Percentiles rank a stretch among this genome's conserved stretches.
Conservation (phyloP, 2,888 invertebrate genomes). For the Hypsopygia costalis region DNA sequence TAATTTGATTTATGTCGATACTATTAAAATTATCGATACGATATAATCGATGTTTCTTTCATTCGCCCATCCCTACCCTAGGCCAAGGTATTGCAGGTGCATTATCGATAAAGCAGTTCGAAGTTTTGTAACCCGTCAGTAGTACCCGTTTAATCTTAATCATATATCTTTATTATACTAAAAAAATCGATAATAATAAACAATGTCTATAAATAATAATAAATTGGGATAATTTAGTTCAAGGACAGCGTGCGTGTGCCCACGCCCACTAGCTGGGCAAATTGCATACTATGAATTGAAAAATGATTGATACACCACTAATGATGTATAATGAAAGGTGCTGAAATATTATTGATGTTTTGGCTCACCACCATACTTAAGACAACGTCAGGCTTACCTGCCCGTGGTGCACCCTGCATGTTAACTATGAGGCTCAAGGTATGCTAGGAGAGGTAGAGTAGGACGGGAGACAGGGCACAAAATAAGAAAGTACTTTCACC, state of each 20-base stretch:
- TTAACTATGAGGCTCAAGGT: no score
- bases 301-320: background rate
- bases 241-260: conserved; percentile 42
- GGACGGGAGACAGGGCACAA: no score
- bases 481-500: no score
- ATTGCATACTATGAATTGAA: background rate
- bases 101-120: background rate
- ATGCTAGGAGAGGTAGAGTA: no score
- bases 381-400: no score
- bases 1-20: no score
- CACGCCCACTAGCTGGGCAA: conserved; percentile 30
- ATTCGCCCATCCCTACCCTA: no score
- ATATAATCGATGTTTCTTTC: no score
- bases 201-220: conserved; percentile 47
- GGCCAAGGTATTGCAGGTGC: background rate
- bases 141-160: conserved; percentile 31
- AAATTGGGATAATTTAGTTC: conserved; percentile 39
- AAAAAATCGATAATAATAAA: conserved; percentile 50
- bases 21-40: no score
- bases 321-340: background rate
- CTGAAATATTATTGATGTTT: no score
- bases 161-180: conserved; percentile 43
- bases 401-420: no score
- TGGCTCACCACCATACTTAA: no score
- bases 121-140: background rate